Base-by-base conservation (phyloP, 2,888 invertebrate species). In the Orthonevra nobilis region DNA sequence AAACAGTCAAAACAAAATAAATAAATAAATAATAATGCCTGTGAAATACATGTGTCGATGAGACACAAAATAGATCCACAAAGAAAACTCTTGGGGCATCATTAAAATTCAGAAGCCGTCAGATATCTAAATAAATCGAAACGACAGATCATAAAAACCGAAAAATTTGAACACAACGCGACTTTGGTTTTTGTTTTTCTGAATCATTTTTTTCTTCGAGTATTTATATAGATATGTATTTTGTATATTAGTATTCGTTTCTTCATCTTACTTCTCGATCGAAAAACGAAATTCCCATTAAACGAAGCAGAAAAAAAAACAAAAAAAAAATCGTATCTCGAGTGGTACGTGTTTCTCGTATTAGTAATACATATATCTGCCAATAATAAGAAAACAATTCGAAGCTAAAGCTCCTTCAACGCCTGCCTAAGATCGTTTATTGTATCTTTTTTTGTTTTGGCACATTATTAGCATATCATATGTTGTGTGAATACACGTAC, bases 121-220 rank as follows among this genome's bases (percentile, higher is more conserved):
- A 79, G 73, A 79, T 79, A 79, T 73, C 73, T 72, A 86, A 86
- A 87, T 87, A 87, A 86, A 87, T 87, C 87, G 87, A 86, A 87
- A 87, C 87, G 87, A 87, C 87, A 87, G 87, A 87, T 87, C 87
- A 86, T 87, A 86, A 87, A 87, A 86, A 69, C 64, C 56, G 61
- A 70, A 73, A 73, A 3, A 68, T 72, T 61, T 73, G 48, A 81
- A 82, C 79, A 56, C 73, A 73, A 60, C 73, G n/a, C n/a, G 72
- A 36, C 52, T 64, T 79, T 26, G 72, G 56, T 70, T 70, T 68
- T 75, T 73, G 28, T 63, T 26, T 64, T 58, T 7, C 23, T 42
- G 48, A 54, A 56, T 85, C 81, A 83, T 85, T 85, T 86, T 85
- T 86, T 85, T 83, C 5, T 86, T 84, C 84, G 84, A 83, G 14